These are phyloP conservation scores for Cottus gobio DNA, from an alignment of 2,113 vertebrate species.

Conservation along the genomic window DNA sequence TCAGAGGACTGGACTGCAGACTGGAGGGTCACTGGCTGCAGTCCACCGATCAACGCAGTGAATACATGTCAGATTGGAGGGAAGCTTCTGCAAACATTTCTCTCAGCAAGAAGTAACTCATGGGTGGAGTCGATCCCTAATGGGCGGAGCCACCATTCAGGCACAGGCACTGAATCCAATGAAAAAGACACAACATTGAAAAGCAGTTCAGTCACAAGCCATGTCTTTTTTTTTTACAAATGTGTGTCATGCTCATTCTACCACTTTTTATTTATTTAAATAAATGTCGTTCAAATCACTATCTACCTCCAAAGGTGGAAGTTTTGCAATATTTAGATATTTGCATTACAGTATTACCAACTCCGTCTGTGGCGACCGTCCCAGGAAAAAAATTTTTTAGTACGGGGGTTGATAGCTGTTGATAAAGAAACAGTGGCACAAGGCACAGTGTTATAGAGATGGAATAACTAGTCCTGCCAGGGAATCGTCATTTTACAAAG, in stretches of 20 bases:
- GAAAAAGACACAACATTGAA: neutral
- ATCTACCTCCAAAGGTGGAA: too few relatives aligned
- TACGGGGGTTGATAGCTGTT: neutral
- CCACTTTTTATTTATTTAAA: too few relatives aligned
- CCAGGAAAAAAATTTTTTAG: neutral
- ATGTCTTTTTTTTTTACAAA: too few relatives aligned
- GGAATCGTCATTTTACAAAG: too few relatives aligned
- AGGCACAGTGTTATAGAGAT: neutral
- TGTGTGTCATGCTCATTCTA: neutral
- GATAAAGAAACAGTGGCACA: neutral
- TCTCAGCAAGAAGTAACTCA: neutral
- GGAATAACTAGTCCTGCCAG: too few relatives aligned
- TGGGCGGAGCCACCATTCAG: neutral
- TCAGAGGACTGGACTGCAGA: neutral
- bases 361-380: too few relatives aligned
- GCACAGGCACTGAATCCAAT: neutral
- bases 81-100: neutral
- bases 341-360: too few relatives aligned
- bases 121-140: neutral
- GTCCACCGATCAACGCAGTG: neutral
- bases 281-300: too few relatives aligned
- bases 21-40: slow-evolving; percentile 3
- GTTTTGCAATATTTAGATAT: too few relatives aligned
- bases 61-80: neutral
- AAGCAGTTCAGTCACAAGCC: neutral